These are phyloP conservation scores for Melikaiella ostensackeni DNA, from an alignment of 2,888 invertebrate genomes.

Conservation along the genomic window DNA sequence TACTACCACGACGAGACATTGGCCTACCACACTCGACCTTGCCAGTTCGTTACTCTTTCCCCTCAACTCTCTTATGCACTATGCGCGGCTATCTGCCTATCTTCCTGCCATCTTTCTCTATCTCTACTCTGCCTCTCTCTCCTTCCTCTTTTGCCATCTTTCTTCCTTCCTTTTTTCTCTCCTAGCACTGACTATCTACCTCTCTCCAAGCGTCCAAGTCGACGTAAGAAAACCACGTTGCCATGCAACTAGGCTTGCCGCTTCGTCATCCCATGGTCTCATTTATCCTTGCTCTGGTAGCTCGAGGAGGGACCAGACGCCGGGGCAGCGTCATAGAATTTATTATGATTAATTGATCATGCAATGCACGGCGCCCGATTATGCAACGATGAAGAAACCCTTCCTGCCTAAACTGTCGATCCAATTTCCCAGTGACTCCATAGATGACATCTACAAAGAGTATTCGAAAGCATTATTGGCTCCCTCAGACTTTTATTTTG, in stretches of 20 bases:
- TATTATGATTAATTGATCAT: conserved; percentile 39
- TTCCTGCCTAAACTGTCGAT: conserved; percentile 16
- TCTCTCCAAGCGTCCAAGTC: conserved; percentile 42
- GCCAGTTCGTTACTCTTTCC: conserved; percentile 76
- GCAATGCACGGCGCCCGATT: conserved; percentile 24
- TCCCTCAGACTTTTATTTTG: background rate
- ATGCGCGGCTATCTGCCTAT: conserved; percentile 62
- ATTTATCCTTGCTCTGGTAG: conserved; percentile 61
- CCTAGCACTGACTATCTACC: conserved; percentile 20
- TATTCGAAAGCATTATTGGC: background rate
- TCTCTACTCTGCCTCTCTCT: conserved; percentile 41
- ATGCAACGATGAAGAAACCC: conserved; percentile 15
- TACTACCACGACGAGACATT: conserved; percentile 73
- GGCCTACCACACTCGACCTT: conserved; percentile 76
- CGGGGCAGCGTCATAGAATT: conserved; percentile 22
- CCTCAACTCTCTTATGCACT: conserved; percentile 68
- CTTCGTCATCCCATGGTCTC: conserved; percentile 66
- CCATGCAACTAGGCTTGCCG: conserved; percentile 56
- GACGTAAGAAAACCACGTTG: conserved; percentile 55
- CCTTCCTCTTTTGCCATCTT: conserved; percentile 53
- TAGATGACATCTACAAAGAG: conserved; percentile 11
- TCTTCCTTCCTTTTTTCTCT: conserved; percentile 50
- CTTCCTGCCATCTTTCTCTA: conserved; percentile 52
- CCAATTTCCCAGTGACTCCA: conserved; percentile 2
- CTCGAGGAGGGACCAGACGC: conserved; percentile 17